Conservation (phyloP, 2,797 vertebrate genomes). For the Sebastiscus albofasciatus region DNA sequence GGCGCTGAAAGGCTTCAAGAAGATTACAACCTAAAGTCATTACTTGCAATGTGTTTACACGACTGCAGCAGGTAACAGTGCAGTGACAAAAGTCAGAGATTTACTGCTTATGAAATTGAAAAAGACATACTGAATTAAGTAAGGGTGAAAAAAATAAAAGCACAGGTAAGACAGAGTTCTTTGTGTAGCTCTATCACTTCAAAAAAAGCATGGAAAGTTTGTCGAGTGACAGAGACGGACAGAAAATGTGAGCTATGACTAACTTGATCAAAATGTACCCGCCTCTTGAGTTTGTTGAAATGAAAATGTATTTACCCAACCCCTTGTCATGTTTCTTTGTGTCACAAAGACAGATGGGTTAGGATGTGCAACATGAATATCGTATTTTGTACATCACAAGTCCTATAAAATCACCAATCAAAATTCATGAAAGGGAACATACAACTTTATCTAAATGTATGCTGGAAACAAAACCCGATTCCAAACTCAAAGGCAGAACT, state of each 20-base stretch:
- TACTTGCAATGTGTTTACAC: not conserved
- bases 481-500: slow-evolving; percentile 20
- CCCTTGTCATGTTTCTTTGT: not conserved
- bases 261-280: not conserved
- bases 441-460: slow-evolving; percentile 18
- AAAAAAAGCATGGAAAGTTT: not conserved
- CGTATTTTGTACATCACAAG: slow-evolving; percentile 14
- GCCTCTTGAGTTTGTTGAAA: not conserved
- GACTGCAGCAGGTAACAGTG: not conserved
- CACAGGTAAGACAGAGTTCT: not conserved
- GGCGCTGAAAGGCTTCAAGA: not conserved
- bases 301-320: not conserved
- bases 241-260: not conserved
- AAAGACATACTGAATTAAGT: too few species aligned
- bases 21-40: not conserved
- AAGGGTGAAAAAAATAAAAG: not conserved
- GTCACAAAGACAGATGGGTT: not conserved
- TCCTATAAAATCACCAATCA: slow-evolving; percentile 9
- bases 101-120: not conserved
- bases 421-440: slow-evolving; percentile 26
- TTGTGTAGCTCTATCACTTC: too few species aligned
- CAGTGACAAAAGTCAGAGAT: not conserved
- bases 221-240: not conserved
- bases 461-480: slow-evolving; percentile 10
- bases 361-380: slow-evolving; percentile 2